These are phyloP conservation scores for Adela reaumurella DNA, from an alignment of 2,888 invertebrate genomes.

Conservation along the genomic window DNA sequence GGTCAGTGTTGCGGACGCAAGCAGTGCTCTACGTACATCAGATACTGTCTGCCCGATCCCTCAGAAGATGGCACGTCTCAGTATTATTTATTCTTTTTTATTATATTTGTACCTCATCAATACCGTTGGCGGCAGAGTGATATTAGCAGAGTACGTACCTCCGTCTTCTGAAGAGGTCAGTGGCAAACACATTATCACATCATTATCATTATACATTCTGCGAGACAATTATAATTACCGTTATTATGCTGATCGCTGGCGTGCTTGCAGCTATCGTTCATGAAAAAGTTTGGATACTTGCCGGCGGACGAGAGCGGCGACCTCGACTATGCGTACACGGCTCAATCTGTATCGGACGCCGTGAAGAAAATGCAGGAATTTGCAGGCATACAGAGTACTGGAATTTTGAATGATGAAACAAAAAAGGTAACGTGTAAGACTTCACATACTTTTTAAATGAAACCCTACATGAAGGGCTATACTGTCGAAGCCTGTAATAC, in stretches of 20 bases:
- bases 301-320: conserved; percentile 42
- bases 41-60: not conserved
- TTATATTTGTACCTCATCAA: not conserved
- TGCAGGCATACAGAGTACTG: conserved; percentile 67
- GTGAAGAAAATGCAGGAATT: conserved; percentile 67
- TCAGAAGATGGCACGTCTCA: not conserved
- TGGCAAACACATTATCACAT: no score
- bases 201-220: no score
- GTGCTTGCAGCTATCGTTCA: conserved; percentile 58
- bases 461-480: no score
- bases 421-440: conserved; percentile 57
- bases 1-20: not conserved
- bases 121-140: not conserved
- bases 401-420: conserved; percentile 62
- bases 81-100: not conserved
- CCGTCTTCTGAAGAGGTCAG: not conserved
- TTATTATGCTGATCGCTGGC: conserved; percentile 29
- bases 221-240: no score
- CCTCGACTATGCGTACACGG: conserved; percentile 59
- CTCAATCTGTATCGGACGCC: conserved; percentile 59
- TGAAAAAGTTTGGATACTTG: conserved; percentile 69
- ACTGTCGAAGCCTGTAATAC: no score
- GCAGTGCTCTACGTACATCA: not conserved
- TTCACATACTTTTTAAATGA: no score
- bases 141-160: not conserved